These are phyloP conservation scores for Neosilurus mollespiculum DNA, from an alignment of 2,797 vertebrate species.

Conservation along the genomic window DNA sequence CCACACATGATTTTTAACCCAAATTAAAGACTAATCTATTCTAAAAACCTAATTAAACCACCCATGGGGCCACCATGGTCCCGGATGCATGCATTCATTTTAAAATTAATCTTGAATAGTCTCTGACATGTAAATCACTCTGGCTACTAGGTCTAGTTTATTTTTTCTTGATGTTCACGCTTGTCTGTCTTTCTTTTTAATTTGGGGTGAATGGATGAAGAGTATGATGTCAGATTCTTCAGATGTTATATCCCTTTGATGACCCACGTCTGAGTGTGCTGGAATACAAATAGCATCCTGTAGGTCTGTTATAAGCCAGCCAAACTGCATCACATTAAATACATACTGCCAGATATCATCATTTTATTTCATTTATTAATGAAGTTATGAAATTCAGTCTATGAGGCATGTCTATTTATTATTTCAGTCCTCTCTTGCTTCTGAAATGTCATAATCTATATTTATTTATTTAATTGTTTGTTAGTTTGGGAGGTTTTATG, in stretches of 20 bases:
- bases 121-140: constrained; percentile 46
- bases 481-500: background rate
- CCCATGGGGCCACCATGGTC: constrained; percentile 60
- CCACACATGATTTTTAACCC: constrained; percentile 55
- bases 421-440: background rate
- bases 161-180: background rate
- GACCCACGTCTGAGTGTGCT: constrained; percentile 40
- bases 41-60: constrained; percentile 74
- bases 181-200: constrained; percentile 10
- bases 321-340: constrained; percentile 53
- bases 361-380: constrained; percentile 53
- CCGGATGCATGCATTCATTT: constrained; percentile 21
- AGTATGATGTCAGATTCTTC: constrained; percentile 27
- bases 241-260: constrained; percentile 36
- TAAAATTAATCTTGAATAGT: constrained; percentile 8
- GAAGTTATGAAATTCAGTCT: no score
- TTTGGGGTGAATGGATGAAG: background rate
- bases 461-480: background rate
- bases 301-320: constrained; percentile 59
- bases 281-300: constrained; percentile 45
- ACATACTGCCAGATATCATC: constrained; percentile 61
- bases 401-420: background rate
- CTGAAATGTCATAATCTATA: background rate
- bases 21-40: constrained; percentile 75
- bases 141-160: background rate